A percentile compares a stretch with the other conserved stretches of the same genome.
These are phyloP conservation scores for Allophyes oxyacanthae DNA, from an alignment of 2,888 invertebrate species.

Conservation along the genomic window DNA sequence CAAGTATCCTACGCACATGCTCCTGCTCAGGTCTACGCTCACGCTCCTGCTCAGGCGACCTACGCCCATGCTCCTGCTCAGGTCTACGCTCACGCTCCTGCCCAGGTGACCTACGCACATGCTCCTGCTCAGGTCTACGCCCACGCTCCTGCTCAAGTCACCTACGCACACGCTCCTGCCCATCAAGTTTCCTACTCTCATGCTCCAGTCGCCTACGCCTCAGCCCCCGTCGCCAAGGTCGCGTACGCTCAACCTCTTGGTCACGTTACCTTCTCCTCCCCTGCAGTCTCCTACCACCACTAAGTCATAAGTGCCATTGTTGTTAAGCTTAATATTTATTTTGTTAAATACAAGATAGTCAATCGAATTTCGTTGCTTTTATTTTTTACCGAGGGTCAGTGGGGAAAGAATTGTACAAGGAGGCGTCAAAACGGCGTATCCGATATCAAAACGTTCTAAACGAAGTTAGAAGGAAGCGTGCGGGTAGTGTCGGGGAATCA, in stretches of 20 bases:
- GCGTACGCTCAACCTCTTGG: slow-evolving; percentile 65
- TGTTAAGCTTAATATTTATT: slow-evolving; percentile 75
- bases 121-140: slow-evolving; percentile 56
- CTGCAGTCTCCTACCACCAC: slow-evolving; percentile 80
- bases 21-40: slow-evolving; percentile 55
- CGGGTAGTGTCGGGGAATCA: slow-evolving; percentile 88
- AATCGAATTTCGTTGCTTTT: slow-evolving; percentile 64
- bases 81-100: slow-evolving; percentile 51
- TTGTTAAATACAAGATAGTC: slow-evolving; percentile 71
- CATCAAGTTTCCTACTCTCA: slow-evolving; percentile 68
- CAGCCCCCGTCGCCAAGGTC: slow-evolving; percentile 57
- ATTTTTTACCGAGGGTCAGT: slow-evolving; percentile 67
- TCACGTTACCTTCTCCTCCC: slow-evolving; percentile 77
- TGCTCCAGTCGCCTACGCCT: slow-evolving; percentile 61
- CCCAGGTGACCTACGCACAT: slow-evolving; percentile 58
- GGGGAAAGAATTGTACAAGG: slow-evolving; percentile 79
- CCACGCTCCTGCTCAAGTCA: slow-evolving; percentile 43
- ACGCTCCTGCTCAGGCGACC: slow-evolving; percentile 69
- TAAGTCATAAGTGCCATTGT: slow-evolving; percentile 65
- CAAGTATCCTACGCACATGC: slow-evolving; percentile 57
- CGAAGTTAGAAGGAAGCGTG: slow-evolving; percentile 87
- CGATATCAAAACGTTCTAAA: slow-evolving; percentile 88
- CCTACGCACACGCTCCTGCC: slow-evolving; percentile 73
- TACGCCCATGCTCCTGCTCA: slow-evolving; percentile 64
- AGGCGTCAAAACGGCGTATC: slow-evolving; percentile 86